phyloP scores from a whole-genome alignment of 1,140 invertebrate species.

The Drusus annulatus region DNA sequence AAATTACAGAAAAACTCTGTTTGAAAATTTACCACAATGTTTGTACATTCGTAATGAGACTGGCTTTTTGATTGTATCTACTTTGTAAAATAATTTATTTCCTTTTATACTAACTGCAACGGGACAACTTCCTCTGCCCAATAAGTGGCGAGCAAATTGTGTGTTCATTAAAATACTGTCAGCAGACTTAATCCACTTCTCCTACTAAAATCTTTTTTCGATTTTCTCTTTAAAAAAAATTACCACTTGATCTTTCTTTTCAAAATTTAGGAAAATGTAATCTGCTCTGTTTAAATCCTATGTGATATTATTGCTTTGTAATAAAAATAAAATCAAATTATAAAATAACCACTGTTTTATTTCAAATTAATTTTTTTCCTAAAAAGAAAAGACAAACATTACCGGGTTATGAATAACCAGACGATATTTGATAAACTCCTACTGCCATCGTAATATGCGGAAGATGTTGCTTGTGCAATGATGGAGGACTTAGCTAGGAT shows the following conservation, averaged over 20 bases:
- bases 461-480: too few species aligned
- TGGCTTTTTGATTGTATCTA: conserved; percentile 43
- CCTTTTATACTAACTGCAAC: conserved; percentile 36
- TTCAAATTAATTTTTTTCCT: too few species aligned
- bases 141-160: not conserved
- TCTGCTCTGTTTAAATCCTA: conserved; percentile 55
- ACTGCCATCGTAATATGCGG: too few species aligned
- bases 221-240: conserved; percentile 30
- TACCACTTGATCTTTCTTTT: conserved; percentile 40
- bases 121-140: not conserved
- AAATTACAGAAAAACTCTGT: conserved; percentile 47
- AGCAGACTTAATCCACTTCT: conserved; percentile 40
- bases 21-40: too few species aligned
- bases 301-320: conserved; percentile 59
- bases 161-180: not conserved
- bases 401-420: too few species aligned
- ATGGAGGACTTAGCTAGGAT: too few species aligned
- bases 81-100: conserved; percentile 53
- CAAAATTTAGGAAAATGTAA: conserved; percentile 57
- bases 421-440: too few species aligned
- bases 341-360: conserved; percentile 27
- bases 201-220: conserved; percentile 43
- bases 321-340: conserved; percentile 53
- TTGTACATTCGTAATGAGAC: conserved; percentile 47
- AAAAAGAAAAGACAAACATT: too few species aligned